Evolutionary conservation across 2,113 vertebrate genomes (phyloP).

Genomic region (Ictidomys tridecemlineatus): DNA sequence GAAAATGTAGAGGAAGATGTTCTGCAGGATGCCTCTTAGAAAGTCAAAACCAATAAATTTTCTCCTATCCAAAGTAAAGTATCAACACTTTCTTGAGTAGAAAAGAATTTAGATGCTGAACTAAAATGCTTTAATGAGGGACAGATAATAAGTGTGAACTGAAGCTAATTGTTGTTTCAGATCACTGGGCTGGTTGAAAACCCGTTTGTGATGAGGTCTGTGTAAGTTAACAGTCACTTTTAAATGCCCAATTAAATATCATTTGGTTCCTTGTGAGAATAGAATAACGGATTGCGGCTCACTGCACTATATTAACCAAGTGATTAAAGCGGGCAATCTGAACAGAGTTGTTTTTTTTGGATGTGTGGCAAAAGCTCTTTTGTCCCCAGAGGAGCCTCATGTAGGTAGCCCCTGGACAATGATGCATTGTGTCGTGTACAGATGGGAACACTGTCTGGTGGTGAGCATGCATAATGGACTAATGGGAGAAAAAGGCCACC

Average conservation of each 20-base stretch:
- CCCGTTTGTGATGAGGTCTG: slow-evolving; percentile 83
- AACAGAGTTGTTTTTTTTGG: slow-evolving; percentile 75
- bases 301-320: slow-evolving; percentile 67
- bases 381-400: slow-evolving; percentile 38
- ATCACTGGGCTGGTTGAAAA: slow-evolving; percentile 86
- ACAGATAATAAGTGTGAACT: slow-evolving; percentile 86
- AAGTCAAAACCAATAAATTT: slow-evolving; percentile 52
- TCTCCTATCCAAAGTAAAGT: slow-evolving; percentile 57
- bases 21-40: slow-evolving; percentile 60
- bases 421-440: background rate
- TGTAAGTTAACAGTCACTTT: slow-evolving; percentile 83
- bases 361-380: slow-evolving; percentile 57
- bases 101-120: slow-evolving; percentile 82
- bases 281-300: slow-evolving; percentile 76
- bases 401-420: slow-evolving; percentile 26
- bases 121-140: slow-evolving; percentile 83
- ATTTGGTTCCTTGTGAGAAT: slow-evolving; percentile 72
- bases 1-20: background rate
- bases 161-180: slow-evolving; percentile 89
- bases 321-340: slow-evolving; percentile 75
- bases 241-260: slow-evolving; percentile 88
- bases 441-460: background rate
- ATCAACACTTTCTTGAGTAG: slow-evolving; percentile 78
- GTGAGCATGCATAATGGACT: slow-evolving; percentile 1
- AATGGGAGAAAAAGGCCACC: background rate